phyloP scores from a whole-genome alignment of 2,888 invertebrate genomes.

The Ichneumoninae sp. region DNA sequence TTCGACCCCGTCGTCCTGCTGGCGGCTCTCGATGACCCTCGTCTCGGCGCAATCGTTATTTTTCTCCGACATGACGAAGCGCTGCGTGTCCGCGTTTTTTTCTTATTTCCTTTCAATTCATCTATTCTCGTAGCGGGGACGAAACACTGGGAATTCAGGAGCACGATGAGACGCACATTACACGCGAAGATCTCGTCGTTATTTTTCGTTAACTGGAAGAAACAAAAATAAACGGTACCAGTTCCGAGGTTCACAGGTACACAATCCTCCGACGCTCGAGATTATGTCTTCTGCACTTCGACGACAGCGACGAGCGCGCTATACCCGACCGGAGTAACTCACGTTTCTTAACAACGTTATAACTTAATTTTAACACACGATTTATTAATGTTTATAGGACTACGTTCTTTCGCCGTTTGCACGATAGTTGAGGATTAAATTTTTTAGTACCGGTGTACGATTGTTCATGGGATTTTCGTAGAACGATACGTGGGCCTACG shows the following conservation, averaged over 20 bases:
- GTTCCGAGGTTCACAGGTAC: constrained; percentile 8
- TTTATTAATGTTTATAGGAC: not conserved
- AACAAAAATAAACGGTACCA: not conserved
- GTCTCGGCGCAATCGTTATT: constrained; percentile 69
- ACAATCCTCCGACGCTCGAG: constrained; percentile 13
- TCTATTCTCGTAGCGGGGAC: not conserved
- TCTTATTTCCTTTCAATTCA: not conserved
- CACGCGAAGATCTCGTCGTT: not conserved
- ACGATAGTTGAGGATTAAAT: not conserved
- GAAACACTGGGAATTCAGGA: not conserved
- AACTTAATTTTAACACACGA: not conserved
- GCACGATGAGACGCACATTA: not conserved
- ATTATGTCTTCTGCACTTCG: constrained; percentile 23
- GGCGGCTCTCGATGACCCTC: constrained; percentile 75
- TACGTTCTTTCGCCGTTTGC: not conserved
- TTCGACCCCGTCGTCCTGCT: constrained; percentile 72
- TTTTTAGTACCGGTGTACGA: not conserved
- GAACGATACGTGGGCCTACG: constrained; percentile 60
- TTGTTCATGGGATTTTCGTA: not conserved
- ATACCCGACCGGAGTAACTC: not conserved
- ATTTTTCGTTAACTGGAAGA: not conserved
- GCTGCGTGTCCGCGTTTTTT: not conserved
- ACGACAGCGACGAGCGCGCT: constrained; percentile 17
- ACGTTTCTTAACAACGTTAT: not conserved
- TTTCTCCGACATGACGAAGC: constrained; percentile 45